Evolutionary conservation across 2,113 vertebrate species (phyloP).

Genomic region (Antechinus stuartii): DNA sequence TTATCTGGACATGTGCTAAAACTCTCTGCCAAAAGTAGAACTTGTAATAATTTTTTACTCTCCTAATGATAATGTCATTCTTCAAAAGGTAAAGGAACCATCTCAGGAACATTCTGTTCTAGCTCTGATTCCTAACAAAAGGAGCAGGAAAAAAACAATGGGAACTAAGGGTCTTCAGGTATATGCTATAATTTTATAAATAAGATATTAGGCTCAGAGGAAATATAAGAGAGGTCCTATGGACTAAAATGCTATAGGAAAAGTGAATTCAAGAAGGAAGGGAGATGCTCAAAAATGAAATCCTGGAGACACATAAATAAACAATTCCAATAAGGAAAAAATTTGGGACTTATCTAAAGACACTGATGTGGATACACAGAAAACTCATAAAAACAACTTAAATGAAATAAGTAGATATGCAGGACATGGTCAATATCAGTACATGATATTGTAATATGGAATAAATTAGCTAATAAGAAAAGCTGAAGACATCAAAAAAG

Average conservation of each 20-base stretch:
- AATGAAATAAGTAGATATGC: not conserved
- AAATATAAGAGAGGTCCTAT: not conserved
- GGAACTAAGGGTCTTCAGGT: not conserved
- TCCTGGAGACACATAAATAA: not conserved
- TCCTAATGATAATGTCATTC: not conserved
- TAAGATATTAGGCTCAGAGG: not conserved
- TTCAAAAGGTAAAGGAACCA: not conserved
- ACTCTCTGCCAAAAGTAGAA: not conserved
- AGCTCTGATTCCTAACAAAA: not conserved
- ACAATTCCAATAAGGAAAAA: not conserved
- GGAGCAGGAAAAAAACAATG: not conserved
- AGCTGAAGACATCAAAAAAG: not conserved
- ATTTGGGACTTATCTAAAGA: not conserved
- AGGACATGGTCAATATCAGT: not conserved
- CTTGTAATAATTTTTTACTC: not conserved
- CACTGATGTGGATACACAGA: not conserved
- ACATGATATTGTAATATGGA: not conserved
- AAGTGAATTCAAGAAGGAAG: not conserved
- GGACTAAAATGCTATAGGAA: not conserved
- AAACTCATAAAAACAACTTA: not conserved
- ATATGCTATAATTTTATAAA: not conserved
- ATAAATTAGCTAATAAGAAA: not conserved
- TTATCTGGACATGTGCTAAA: not conserved
- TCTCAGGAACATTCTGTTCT: not conserved
- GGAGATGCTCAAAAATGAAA: not conserved